These are phyloP conservation scores for Ectropis grisescens DNA, from an alignment of 1,140 invertebrate genomes.

Conservation along the genomic window DNA sequence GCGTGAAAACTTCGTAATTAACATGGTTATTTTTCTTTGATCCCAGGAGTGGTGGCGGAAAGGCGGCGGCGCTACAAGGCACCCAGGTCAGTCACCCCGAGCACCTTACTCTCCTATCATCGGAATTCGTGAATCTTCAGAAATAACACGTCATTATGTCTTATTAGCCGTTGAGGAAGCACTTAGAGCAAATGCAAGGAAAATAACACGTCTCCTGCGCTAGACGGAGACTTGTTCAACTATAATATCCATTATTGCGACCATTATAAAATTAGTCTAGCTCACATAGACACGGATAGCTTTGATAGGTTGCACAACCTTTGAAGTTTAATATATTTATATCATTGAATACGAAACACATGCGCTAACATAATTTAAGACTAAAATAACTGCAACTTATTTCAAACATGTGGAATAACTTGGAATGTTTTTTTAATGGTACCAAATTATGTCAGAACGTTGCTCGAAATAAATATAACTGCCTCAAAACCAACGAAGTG, in stretches of 20 bases:
- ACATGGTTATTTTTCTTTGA: constrained; percentile 43
- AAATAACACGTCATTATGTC: constrained; percentile 56
- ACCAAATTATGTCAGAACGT: no score
- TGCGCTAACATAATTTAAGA: no score
- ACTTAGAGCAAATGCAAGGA: constrained; percentile 45
- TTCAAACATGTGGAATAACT: no score
- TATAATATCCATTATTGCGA: constrained; percentile 26
- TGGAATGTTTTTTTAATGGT: no score
- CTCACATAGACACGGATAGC: constrained; percentile 1
- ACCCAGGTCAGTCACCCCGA: constrained; percentile 52
- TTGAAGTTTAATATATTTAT: no score
- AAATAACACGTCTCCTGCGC: constrained; percentile 34
- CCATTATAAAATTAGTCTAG: constrained; percentile 27
- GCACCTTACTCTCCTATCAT: constrained; percentile 40
- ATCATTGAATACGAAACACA: no score
- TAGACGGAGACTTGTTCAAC: constrained; percentile 22
- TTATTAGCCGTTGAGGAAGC: constrained; percentile 54
- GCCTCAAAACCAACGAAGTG: constrained; percentile 47
- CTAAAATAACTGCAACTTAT: no score
- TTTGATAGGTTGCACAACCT: no score
- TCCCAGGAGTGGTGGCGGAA: constrained; percentile 38
- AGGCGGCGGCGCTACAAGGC: constrained; percentile 35
- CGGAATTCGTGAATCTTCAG: constrained; percentile 57
- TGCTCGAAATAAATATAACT: constrained; percentile 18
- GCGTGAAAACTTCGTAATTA: constrained; percentile 39